Base-by-base conservation (phyloP, 1,140 invertebrate genomes). In the Akabosia matsudoensis region DNA sequence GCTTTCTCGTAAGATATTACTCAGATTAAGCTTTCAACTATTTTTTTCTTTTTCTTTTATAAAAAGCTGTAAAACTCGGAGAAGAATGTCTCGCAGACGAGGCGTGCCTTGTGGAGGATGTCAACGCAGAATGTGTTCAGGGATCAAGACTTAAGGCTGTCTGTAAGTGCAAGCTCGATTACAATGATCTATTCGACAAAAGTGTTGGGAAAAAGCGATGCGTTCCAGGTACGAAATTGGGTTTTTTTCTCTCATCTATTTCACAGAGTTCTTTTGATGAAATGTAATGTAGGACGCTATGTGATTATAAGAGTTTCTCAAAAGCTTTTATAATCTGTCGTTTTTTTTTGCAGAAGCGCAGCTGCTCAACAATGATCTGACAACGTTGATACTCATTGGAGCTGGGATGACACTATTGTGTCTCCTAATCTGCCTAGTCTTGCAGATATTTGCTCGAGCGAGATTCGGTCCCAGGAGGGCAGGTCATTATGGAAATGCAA, bases 371-470 rank as follows among this genome's bases (percentile, higher is more conserved):
- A 81, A 81, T 51, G 83, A 84, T 80, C 79, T 84, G 61, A 82
- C 83, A 28, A 84, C 84, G 52, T 79, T 84, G 33, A 81, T 84
- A 72, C 83, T 82, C 31, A 79, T 83, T 22, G 83, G 83, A 72
- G 80, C 82, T 24, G 83, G 82, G 26, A 79, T 84, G 80, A 82
- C 82, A 28, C 74, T 84, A 76, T 82, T 84, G 75, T 83, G 82
- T 28, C 81, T 81, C 34, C 76, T 84, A 70, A 83, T 83, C 54
- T 84, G 84, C 76, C 77, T 84, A 51, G 82, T 84, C 31, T 79
- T 84, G 24, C 77, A 82, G 76, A 81, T 84, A 70, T 84, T 84
- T 77, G 80, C 79, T 33, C 74, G 84, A 33, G 84, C 83, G 28
- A 75, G 84, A 37, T 84, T 83, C 76, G 84, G 82, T n/a, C 79